Conservation (phyloP, 2,113 vertebrate species). For the Amphilophus citrinellus region DNA sequence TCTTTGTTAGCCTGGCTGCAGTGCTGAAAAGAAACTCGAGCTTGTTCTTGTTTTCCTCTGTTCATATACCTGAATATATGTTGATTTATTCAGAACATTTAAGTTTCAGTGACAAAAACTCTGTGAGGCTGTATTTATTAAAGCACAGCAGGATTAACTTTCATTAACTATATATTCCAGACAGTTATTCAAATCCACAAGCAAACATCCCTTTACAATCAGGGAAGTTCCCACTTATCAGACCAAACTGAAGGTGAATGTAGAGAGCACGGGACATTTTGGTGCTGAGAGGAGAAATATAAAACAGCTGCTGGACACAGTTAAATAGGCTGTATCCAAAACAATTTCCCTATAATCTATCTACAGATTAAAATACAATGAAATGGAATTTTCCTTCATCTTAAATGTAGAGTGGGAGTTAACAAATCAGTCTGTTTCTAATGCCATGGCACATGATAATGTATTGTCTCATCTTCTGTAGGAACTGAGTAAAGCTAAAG, state of each 20-base stretch:
- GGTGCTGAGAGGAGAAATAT: background rate
- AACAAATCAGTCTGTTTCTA: background rate
- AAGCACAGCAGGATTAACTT: background rate
- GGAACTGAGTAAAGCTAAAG: slow-evolving; percentile 90
- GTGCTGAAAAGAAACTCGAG: too few species aligned
- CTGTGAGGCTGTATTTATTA: background rate
- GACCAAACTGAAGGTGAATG: background rate
- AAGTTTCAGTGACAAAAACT: background rate
- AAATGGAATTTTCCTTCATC: background rate
- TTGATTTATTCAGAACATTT: background rate
- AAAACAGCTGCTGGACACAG: background rate
- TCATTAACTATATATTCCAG: background rate
- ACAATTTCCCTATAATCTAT: background rate
- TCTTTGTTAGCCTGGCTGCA: too few species aligned
- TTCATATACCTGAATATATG: background rate
- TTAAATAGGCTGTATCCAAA: background rate
- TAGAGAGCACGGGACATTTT: too few species aligned
- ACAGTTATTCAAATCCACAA: background rate
- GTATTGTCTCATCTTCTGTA: slow-evolving; percentile 52
- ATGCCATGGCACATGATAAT: background rate
- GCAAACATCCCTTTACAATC: background rate
- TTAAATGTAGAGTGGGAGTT: background rate
- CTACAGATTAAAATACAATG: background rate
- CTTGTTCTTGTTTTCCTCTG: background rate
- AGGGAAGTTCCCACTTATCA: background rate